Conservation (phyloP, 2,888 invertebrate genomes). For the Aricia artaxerxes region DNA sequence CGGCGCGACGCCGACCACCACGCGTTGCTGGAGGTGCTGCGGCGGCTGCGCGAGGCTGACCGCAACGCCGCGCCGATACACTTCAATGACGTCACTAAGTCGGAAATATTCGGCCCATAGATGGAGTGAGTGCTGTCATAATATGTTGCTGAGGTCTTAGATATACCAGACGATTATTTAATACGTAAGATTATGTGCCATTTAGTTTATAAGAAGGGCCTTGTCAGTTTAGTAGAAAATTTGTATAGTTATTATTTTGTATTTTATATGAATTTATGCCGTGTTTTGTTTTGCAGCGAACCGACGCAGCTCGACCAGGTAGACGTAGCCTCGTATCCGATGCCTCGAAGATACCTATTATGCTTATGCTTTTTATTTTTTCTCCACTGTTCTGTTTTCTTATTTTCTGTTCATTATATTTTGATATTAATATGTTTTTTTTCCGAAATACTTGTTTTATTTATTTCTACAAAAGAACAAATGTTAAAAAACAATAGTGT, state of each 20-base stretch:
- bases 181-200: too few species aligned
- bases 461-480: too few species aligned
- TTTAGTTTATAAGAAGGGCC: neutral
- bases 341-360: conserved; percentile 35
- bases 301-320: conserved; percentile 55
- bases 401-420: conserved; percentile 3
- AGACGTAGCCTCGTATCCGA: conserved; percentile 45
- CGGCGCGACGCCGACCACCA: conserved; percentile 76
- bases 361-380: conserved; percentile 33
- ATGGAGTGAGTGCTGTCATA: conserved; percentile 53
- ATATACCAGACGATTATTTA: too few species aligned
- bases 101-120: conserved; percentile 65
- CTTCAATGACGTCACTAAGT: conserved; percentile 76
- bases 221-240: neutral
- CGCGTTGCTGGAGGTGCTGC: conserved; percentile 76
- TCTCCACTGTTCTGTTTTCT: conserved; percentile 35
- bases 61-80: conserved; percentile 73
- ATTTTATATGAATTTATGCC: neutral
- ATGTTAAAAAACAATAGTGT: too few species aligned
- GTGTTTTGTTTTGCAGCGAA: conserved; percentile 42
- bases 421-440: too few species aligned
- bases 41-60: conserved; percentile 73
- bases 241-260: neutral
- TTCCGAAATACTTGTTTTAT: too few species aligned
- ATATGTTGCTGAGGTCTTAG: too few species aligned